Evolutionary conservation across 35 echinoderm and acorn worm species (phyloP), one percentile per base, ranked within the genome.

Genomic region (Ophioderma brevispina): DNA sequence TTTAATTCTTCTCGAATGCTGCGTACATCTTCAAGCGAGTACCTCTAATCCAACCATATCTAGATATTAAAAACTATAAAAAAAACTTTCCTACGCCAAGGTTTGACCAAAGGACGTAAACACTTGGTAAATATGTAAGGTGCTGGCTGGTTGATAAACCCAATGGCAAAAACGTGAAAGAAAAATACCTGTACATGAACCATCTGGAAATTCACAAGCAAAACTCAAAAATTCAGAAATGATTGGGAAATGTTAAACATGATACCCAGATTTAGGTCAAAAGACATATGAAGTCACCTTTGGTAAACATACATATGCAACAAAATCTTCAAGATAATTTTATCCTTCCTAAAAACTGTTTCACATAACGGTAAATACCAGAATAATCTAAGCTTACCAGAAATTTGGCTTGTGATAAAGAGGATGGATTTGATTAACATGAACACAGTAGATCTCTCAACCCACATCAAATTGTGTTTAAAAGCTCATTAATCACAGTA

Each of bases 11-110:
- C 21, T 31, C 11, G 39, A 38, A 42, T 17, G 78, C 37, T 35
- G 17, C 36, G 33, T 15, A 80, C 78, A 38, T 21, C 23, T 19
- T 18, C 39, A 35, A 40, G 6, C 21, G 21, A 19, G 38, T 39
- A 13, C 14, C 36, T 80, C 78, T 36, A 14, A 37, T 41, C 81
- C 81, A 84, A 25, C 89, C 89, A 91, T 90, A 90, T 90, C 80
- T 76, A 76, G 70, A 84, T 84, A 84, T 32, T n/a, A n/a, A 91
- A 75, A 46, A 84, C 80, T 70, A 91, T 91, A 82, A n/a, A 84
- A 23, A 91, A 77, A 19, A 80, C 89, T 46, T 40, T 32, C 17
- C 36, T 76, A 38, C 89, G 30, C 89, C 89, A 91, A 77, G 39
- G 39, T 38, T 59, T 77, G 1, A 91, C 89, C n/a, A 91, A 46